Evolutionary conservation across 2,888 invertebrate species (phyloP).

Genomic region (Drosophila paracracens): DNA sequence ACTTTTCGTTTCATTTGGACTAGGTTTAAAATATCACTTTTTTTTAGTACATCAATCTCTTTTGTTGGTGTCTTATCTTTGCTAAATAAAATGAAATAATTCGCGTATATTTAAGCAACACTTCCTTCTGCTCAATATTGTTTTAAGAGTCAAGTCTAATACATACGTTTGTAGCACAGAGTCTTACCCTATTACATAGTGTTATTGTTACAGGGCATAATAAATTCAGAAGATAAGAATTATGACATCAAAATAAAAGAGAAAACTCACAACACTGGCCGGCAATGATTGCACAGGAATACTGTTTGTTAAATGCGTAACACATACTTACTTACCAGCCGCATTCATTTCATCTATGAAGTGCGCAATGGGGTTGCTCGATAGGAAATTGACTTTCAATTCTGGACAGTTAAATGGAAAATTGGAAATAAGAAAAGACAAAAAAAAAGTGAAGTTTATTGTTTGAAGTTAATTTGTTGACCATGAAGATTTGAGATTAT

Average conservation of each 20-base stretch:
- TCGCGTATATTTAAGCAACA: background rate
- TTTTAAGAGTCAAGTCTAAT: background rate
- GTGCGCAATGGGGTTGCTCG: background rate
- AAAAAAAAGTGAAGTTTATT: background rate
- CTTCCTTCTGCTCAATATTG: background rate
- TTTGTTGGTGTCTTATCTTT: background rate
- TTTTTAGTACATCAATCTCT: background rate
- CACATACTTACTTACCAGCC: slow-evolving; percentile 55
- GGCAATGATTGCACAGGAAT: slow-evolving; percentile 60
- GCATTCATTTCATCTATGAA: slow-evolving; percentile 45
- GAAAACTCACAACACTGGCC: slow-evolving; percentile 30
- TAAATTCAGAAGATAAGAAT: slow-evolving; percentile 49
- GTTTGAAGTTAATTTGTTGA: background rate
- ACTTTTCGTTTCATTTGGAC: background rate
- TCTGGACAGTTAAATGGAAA: background rate
- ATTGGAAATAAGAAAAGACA: background rate
- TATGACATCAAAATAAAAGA: slow-evolving; percentile 41
- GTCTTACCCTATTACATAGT: background rate
- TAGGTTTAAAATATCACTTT: background rate
- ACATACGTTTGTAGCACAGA: too few relatives aligned
- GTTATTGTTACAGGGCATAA: slow-evolving; percentile 21
- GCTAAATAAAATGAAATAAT: background rate
- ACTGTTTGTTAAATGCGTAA: slow-evolving; percentile 61
- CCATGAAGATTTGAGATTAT: too few relatives aligned
- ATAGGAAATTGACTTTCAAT: slow-evolving; percentile 7